Conservation (phyloP, 2,888 invertebrate genomes). For the Amorpha juglandis region DNA sequence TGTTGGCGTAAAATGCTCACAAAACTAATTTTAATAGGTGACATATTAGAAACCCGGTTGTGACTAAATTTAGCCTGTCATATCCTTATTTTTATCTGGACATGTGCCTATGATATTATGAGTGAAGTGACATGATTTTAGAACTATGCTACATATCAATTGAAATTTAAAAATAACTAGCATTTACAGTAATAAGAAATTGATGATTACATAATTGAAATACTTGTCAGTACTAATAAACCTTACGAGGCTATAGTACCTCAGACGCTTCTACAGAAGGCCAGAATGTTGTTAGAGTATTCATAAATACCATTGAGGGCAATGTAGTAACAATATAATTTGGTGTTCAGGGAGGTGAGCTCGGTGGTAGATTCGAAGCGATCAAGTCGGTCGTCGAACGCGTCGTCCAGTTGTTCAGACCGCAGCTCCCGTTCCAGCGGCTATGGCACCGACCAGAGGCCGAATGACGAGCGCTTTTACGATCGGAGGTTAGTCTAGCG, state of each 20-base stretch:
- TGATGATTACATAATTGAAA: too few relatives aligned
- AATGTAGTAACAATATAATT: slow-evolving; percentile 14
- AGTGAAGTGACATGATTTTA: too few relatives aligned
- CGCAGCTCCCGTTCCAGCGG: slow-evolving; percentile 78
- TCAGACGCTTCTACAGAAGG: neutral
- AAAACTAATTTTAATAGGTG: slow-evolving; percentile 6
- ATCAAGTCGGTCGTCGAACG: slow-evolving; percentile 74
- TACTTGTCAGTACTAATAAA: neutral
- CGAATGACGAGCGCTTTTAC: slow-evolving; percentile 66
- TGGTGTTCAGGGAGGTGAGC: slow-evolving; percentile 44
- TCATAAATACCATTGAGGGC: neutral
- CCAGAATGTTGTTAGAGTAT: neutral
- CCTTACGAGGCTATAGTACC: neutral
- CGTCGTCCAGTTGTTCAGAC: slow-evolving; percentile 76
- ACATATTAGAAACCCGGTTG: slow-evolving; percentile 2
- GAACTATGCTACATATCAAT: too few relatives aligned
- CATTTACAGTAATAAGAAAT: too few relatives aligned
- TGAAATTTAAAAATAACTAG: too few relatives aligned
- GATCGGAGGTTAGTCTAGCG: slow-evolving; percentile 65
- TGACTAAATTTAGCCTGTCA: slow-evolving; percentile 11
- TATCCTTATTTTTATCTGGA: neutral
- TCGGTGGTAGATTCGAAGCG: slow-evolving; percentile 66
- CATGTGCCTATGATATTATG: neutral
- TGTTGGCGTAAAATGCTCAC: slow-evolving; percentile 13
- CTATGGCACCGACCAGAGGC: slow-evolving; percentile 71